Percentiles rank a stretch among this genome's conserved stretches.
phyloP scores from a whole-genome alignment of 2,113 vertebrate genomes.

The Bucco capensis region DNA sequence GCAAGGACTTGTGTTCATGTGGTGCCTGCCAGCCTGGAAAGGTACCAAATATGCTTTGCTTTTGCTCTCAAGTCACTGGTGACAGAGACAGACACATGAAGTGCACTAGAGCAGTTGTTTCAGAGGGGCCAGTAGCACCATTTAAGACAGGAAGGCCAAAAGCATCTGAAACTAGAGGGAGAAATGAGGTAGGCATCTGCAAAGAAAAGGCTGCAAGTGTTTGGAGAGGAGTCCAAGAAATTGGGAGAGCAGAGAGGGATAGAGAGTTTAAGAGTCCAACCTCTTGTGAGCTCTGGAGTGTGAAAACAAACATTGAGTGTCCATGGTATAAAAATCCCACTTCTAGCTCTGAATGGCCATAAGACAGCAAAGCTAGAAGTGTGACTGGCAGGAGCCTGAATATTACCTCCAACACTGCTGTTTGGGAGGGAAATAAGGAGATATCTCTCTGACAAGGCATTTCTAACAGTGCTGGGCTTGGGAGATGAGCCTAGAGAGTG shows the following conservation, averaged over 20 bases:
- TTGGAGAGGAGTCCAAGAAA: not conserved
- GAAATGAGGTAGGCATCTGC: not conserved
- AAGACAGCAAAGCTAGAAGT: not conserved
- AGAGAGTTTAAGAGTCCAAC: not conserved
- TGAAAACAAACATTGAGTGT: not conserved
- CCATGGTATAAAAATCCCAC: not conserved
- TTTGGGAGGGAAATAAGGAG: not conserved
- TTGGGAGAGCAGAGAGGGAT: not conserved
- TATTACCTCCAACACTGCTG: not conserved
- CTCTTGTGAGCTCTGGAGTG: not conserved
- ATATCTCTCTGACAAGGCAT: not conserved
- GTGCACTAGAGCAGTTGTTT: not conserved
- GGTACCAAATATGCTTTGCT: not conserved
- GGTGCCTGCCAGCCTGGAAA: not conserved
- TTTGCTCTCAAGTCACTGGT: not conserved
- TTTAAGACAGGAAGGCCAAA: not conserved
- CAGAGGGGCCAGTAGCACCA: not conserved
- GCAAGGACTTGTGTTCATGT: not conserved
- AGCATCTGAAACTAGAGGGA: not conserved
- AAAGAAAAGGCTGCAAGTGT: not conserved
- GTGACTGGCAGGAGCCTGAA: not conserved
- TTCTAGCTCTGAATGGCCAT: not conserved
- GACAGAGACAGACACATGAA: accelerated
- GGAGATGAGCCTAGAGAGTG: not conserved
- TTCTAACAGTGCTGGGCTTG: not conserved